Evolutionary conservation across 2,888 invertebrate species (phyloP), one percentile per base, ranked within the genome.

Genomic region (Pollenia labialis): DNA sequence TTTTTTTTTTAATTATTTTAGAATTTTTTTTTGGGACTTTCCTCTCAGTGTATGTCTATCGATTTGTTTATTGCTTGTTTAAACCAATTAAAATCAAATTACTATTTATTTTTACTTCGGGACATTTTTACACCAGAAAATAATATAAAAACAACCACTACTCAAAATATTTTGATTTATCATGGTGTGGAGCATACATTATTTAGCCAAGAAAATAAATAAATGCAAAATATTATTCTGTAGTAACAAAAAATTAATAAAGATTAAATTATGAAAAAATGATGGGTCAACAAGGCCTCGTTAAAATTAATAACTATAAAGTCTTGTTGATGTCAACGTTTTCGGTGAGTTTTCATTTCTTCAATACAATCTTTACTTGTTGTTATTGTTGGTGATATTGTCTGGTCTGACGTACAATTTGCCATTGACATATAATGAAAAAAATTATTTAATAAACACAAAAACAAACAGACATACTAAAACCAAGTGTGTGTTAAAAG

Each of bases 391-490:
- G 42, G 48, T 60, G 18, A 68, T 74, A 81, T 54, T 82, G 68
- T 52, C 66, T 72, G 66, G 23, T 89, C 85, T 92, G 91, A 92
- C 91, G 91, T 89, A 91, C 88, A 90, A 89, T 89, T 91, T 90
- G 90, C 90, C 91, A 92, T 92, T 92, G 92, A 92, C 92, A 92
- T 89, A 91, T 90, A 91, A 92, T 90, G 88, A 90, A 90, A 91
- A 89, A 54, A 71, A 71, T 46, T 56, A 64, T 81, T 76, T 72
- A 68, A 81, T 74, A 64, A 72, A 81, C 16, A 42, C 69, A 86
- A 79, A 66, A 79, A 79, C 46, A 62, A 74, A 44, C 44, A 46
- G 16, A 72, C 46, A 64, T n/a, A 46, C 32, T 23, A 2, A 44
- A 14, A 56, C 8, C 60, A 69, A 60, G 75, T 40, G 54, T 48